Evolutionary conservation across 2,888 invertebrate species (phyloP).

Genomic region (Pandemis heparana): DNA sequence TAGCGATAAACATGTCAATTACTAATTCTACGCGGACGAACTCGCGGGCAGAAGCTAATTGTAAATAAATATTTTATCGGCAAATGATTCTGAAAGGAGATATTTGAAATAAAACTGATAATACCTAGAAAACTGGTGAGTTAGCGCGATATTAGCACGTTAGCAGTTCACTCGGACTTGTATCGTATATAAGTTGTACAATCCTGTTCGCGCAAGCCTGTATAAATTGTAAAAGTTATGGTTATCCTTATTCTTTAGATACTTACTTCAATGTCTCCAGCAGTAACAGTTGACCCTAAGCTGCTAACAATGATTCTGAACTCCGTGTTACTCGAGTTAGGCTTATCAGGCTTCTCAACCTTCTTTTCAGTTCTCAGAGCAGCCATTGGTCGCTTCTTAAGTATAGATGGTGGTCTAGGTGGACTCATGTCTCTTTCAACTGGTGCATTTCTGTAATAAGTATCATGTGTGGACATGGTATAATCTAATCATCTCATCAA

Average conservation of each 20-base stretch:
- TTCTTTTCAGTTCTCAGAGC: constrained; percentile 70
- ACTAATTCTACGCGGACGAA: too few relatives aligned
- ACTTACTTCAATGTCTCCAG: constrained; percentile 94
- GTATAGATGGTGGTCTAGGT: constrained; percentile 77
- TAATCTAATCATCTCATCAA: too few relatives aligned
- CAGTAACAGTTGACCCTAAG: constrained; percentile 93
- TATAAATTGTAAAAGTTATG: neutral
- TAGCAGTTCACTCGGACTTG: too few relatives aligned
- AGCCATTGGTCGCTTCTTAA: constrained; percentile 82
- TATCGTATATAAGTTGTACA: too few relatives aligned
- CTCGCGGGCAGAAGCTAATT: too few relatives aligned
- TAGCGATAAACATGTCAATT: too few relatives aligned
- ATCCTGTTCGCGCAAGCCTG: neutral
- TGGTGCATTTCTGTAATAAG: constrained; percentile 59
- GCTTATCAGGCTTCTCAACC: constrained; percentile 65
- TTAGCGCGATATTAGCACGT: too few relatives aligned
- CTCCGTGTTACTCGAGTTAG: constrained; percentile 87
- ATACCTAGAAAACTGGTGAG: too few relatives aligned
- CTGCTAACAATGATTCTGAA: constrained; percentile 96
- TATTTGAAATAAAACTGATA: too few relatives aligned
- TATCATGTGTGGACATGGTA: neutral
- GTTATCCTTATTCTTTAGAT: neutral
- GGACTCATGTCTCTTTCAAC: constrained; percentile 72
- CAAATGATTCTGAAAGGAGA: too few relatives aligned
- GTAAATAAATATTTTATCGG: too few relatives aligned